Percentiles rank a stretch among this genome's conserved stretches.
These are phyloP conservation scores for Pituophis catenifer DNA, from an alignment of 2,113 vertebrate species.

Conservation along the genomic window DNA sequence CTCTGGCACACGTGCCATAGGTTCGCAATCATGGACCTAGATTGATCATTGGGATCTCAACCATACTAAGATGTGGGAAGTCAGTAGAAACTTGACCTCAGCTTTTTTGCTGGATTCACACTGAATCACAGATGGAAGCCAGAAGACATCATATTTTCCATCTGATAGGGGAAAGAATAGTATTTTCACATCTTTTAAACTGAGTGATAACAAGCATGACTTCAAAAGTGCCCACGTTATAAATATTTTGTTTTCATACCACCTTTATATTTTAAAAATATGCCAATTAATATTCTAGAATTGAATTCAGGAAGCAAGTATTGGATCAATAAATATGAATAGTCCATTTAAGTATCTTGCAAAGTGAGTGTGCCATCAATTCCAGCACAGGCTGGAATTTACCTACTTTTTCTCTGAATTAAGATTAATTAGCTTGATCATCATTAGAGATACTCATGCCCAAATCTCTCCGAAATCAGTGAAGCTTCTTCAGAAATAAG, in stretches of 20 bases:
- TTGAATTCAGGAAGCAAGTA: not conserved
- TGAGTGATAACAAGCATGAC: not conserved
- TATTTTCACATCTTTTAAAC: not conserved
- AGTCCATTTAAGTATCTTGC: not conserved
- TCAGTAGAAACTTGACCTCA: not conserved
- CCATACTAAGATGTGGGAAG: not conserved
- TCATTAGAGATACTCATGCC: not conserved
- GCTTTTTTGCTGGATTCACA: not conserved
- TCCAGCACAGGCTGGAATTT: not conserved
- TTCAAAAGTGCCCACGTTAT: not conserved
- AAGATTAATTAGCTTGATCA: not conserved
- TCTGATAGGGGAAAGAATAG: not conserved
- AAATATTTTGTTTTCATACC: not conserved
- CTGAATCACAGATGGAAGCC: not conserved
- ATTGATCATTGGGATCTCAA: not conserved
- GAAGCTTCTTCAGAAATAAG: not conserved
- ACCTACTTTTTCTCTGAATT: not conserved
- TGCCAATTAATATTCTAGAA: conserved; percentile 8
- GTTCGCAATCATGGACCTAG: no score
- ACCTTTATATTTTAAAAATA: not conserved
- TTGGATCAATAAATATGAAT: not conserved
- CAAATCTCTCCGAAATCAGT: not conserved
- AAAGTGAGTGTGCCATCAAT: not conserved
- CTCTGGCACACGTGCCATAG: no score
- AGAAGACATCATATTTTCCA: not conserved